A percentile compares a stretch with the other conserved stretches of the same genome.
phyloP scores from a whole-genome alignment of 2,113 vertebrate species.

The Chaenogobius annularis region DNA sequence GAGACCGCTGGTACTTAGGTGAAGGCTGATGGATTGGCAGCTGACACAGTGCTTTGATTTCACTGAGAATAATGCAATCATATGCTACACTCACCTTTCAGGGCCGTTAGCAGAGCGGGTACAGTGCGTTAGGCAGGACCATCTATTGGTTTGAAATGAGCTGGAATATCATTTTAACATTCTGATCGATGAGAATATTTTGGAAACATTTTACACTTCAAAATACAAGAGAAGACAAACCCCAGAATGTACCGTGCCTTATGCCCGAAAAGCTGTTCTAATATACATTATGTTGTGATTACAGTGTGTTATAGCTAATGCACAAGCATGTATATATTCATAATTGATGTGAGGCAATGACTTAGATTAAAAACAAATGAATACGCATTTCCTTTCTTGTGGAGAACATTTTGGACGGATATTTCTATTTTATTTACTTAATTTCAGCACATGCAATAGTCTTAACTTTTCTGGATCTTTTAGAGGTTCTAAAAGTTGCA shows the following conservation, averaged over 20 bases:
- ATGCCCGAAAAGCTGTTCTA: no score
- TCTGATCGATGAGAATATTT: constrained; percentile 28
- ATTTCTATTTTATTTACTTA: not conserved
- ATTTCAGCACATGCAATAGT: not conserved
- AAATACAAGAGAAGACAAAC: no score
- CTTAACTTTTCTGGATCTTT: constrained; percentile 11
- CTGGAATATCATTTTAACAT: constrained; percentile 48
- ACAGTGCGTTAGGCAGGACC: constrained; percentile 24
- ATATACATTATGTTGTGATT: not conserved
- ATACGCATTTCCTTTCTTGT: not conserved
- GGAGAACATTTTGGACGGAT: not conserved
- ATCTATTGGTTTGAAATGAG: constrained; percentile 46
- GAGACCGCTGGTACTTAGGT: constrained; percentile 23
- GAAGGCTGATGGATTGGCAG: constrained; percentile 60
- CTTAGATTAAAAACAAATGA: not conserved
- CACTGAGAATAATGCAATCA: constrained; percentile 67
- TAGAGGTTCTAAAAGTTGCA: constrained; percentile 24
- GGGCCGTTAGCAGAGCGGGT: constrained; percentile 48
- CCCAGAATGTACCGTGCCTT: no score
- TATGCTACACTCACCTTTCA: constrained; percentile 65
- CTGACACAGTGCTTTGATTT: constrained; percentile 51
- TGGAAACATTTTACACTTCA: not conserved
- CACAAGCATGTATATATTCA: not conserved
- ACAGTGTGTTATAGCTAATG: not conserved
- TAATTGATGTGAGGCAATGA: not conserved